Base-by-base conservation (phyloP, 1,140 invertebrate species). In the Apis florea region DNA sequence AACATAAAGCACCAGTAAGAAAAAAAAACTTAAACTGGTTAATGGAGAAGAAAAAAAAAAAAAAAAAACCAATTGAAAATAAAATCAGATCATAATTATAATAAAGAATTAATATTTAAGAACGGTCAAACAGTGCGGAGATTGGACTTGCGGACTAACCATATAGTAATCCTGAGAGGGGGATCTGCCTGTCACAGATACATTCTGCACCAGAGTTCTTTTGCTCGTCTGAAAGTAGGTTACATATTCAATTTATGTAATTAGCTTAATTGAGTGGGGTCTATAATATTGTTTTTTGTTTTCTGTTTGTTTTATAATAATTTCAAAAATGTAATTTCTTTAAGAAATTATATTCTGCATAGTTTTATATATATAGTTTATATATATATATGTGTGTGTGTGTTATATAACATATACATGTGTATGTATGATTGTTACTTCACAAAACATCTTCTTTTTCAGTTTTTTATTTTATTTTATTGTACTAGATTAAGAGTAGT, bases 211-310 rank as follows among this genome's bases (percentile, higher is more conserved):
- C 93, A 93, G 93, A 94, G 93, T 92, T 94, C 93, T 94, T 93
- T 94, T 94, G 93, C 93, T 94, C 93, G 93, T 94, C 93, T 94
- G 93, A 94, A 94, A 93, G 92, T 94, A 94, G 93, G 93, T 93
- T 91, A 94, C 90, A 93, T 89, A 94, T 94, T 93, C 91, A 93
- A 90, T 94, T 93, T 91, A 91, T 88, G 91, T 91, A 79, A 85
- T 90, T 89, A 91, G 85, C 88, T 89, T 90, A 90, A 76, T 54
- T 26, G 58, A 74, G 11, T 61, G 59, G 59, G 61, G 63, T 77
- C 63, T 79, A 54, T 76, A 58, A 8, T 73, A 40, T 49, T 72
- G 78, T 70, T 12, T 61, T 61, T 61, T 61, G 13, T 78, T 76
- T 67, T 64, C 77, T 75, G 40, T 86, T 83, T 83, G 77, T 70